phyloP scores from a whole-genome alignment of 2,113 vertebrate genomes.

The Leptodactylus fuscus region DNA sequence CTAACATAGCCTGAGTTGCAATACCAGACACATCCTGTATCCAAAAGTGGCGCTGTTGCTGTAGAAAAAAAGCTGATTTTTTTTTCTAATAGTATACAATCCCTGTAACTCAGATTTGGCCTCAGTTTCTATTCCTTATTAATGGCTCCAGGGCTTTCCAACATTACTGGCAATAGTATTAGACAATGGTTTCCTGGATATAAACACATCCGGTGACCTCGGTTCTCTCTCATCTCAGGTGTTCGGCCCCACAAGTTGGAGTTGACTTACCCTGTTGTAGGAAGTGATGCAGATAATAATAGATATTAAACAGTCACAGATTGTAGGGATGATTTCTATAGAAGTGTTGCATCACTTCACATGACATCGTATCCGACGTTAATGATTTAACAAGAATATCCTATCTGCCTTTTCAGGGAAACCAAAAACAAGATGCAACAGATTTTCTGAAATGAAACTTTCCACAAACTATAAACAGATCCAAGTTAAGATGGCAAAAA shows the following conservation, averaged over 20 bases:
- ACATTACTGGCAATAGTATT: not conserved
- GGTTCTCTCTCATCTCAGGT: conserved; percentile 9
- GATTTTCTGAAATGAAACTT: not conserved
- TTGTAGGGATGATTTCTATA: not conserved
- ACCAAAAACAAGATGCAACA: not conserved
- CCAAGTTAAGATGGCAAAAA: not conserved
- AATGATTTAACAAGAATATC: not conserved
- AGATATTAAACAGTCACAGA: not conserved
- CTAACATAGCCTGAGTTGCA: too few species aligned
- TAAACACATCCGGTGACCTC: not conserved
- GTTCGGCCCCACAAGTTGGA: not conserved
- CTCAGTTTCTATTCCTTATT: not conserved
- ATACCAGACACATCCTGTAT: not conserved
- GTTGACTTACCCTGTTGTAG: not conserved
- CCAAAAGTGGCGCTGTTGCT: not conserved
- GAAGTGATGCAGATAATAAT: not conserved
- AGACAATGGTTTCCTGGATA: not conserved
- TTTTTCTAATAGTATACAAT: not conserved
- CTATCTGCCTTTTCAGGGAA: not conserved
- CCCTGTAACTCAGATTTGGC: not conserved
- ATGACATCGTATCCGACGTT: not conserved
- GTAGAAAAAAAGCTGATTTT: not conserved
- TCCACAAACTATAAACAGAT: not conserved
- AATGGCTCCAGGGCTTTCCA: not conserved
- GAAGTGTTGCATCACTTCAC: not conserved